phyloP scores from a whole-genome alignment of 2,797 vertebrate genomes.

The Pelochelys cantorii region DNA sequence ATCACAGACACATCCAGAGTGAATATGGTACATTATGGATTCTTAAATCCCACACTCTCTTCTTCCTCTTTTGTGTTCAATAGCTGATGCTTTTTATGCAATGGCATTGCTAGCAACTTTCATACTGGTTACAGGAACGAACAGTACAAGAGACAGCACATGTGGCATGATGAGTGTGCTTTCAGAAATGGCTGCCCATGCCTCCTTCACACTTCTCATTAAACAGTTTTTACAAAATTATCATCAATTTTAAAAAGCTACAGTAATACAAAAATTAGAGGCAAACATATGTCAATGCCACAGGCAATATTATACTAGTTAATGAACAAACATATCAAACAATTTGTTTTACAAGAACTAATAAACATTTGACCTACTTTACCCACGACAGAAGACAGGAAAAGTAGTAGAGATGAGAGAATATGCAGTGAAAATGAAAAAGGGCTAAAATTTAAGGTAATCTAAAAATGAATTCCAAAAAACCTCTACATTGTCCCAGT shows the following conservation, averaged over 20 bases:
- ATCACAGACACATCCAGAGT: accelerated
- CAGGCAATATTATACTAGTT: neutral
- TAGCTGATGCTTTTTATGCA: neutral
- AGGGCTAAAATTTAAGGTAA: neutral
- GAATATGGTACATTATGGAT: neutral
- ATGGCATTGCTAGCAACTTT: neutral
- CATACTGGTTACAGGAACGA: neutral
- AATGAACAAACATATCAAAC: neutral
- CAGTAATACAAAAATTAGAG: neutral
- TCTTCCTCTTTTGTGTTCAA: neutral
- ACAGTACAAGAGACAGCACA: neutral
- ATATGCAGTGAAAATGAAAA: accelerated
- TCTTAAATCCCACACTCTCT: neutral
- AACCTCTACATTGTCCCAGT: neutral
- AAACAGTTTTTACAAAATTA: neutral
- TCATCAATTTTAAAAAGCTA: neutral
- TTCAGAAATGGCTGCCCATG: neutral
- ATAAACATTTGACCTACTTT: neutral
- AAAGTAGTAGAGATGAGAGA: accelerated
- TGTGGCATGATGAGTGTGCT: neutral
- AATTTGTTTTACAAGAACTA: neutral
- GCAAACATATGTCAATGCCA: neutral
- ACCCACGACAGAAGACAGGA: neutral
- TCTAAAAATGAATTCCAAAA: accelerated
- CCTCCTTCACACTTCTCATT: neutral